These are phyloP conservation scores for Pogonognathellus flavescens DNA, from an alignment of 1,140 invertebrate species.

Conservation along the genomic window DNA sequence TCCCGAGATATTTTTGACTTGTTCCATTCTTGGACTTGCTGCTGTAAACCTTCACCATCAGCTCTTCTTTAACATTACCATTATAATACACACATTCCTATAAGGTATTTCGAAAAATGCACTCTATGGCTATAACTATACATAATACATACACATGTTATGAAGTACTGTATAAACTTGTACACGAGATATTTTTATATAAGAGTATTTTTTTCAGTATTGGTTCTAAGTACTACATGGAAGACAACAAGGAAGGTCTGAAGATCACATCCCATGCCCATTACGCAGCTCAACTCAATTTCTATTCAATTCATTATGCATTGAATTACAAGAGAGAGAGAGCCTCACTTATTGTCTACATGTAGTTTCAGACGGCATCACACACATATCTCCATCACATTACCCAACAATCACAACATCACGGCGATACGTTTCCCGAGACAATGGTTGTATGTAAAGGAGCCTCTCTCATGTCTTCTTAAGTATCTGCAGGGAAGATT, in stretches of 20 bases:
- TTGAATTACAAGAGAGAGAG: conserved; percentile 22
- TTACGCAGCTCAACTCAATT: conserved; percentile 40
- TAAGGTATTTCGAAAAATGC: too few species aligned
- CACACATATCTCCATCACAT: conserved; percentile 43
- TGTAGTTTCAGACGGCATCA: neutral
- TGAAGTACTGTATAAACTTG: too few species aligned
- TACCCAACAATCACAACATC: neutral
- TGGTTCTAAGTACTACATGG: too few species aligned
- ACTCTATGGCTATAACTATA: too few species aligned
- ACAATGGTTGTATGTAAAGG: conserved; percentile 11
- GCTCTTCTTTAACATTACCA: too few species aligned
- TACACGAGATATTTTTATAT: too few species aligned
- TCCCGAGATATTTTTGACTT: too few species aligned
- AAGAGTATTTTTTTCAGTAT: too few species aligned
- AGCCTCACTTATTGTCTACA: conserved; percentile 21
- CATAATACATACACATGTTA: too few species aligned
- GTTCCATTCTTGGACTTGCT: too few species aligned
- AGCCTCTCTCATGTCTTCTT: neutral
- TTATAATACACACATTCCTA: too few species aligned
- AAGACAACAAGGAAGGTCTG: neutral
- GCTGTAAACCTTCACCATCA: too few species aligned
- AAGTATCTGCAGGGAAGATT: neutral
- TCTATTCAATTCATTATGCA: conserved; percentile 52
- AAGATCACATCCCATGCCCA: neutral
- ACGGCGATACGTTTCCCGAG: neutral